These are phyloP conservation scores for Drosophila tristis DNA, from an alignment of 1,140 invertebrate genomes.

Conservation along the genomic window DNA sequence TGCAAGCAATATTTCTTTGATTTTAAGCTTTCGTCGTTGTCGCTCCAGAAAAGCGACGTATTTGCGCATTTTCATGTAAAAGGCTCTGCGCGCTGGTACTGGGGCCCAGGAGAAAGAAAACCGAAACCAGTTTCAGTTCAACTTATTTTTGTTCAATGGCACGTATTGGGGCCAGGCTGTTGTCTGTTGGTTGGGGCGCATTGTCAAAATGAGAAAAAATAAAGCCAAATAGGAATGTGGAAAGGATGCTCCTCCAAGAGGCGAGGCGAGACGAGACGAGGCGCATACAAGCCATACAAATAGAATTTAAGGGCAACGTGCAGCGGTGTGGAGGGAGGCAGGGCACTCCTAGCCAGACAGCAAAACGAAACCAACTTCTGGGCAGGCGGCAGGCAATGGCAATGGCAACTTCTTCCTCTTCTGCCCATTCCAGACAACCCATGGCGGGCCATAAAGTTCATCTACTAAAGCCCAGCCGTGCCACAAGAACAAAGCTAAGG, in stretches of 20 bases:
- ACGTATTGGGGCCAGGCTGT: conserved; percentile 54
- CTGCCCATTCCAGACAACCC: too few relatives aligned
- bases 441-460: too few relatives aligned
- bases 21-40: not conserved
- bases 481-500: too few relatives aligned
- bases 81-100: conserved; percentile 24
- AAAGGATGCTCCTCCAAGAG: conserved; percentile 59
- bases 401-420: too few relatives aligned
- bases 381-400: too few relatives aligned
- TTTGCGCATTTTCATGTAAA: conserved; percentile 75
- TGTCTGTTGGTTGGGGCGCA: conserved; percentile 42
- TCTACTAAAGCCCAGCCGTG: too few relatives aligned
- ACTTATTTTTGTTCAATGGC: conserved; percentile 64
- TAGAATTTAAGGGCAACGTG: conserved; percentile 49
- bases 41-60: conserved; percentile 48
- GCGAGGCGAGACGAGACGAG: conserved; percentile 4
- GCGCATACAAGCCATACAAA: conserved; percentile 40
- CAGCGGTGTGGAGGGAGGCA: not conserved
- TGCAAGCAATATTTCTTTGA: not conserved
- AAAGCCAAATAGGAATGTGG: conserved; percentile 62
- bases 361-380: conserved; percentile 29
- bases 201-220: conserved; percentile 56
- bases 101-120: conserved; percentile 47
- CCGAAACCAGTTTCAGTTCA: conserved; percentile 66
- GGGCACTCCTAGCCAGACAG: not conserved